Percentiles rank a stretch among this genome's conserved stretches.
These are phyloP conservation scores for Cataglyphis altisquamis DNA, from an alignment of 2,888 invertebrate genomes.

Conservation along the genomic window DNA sequence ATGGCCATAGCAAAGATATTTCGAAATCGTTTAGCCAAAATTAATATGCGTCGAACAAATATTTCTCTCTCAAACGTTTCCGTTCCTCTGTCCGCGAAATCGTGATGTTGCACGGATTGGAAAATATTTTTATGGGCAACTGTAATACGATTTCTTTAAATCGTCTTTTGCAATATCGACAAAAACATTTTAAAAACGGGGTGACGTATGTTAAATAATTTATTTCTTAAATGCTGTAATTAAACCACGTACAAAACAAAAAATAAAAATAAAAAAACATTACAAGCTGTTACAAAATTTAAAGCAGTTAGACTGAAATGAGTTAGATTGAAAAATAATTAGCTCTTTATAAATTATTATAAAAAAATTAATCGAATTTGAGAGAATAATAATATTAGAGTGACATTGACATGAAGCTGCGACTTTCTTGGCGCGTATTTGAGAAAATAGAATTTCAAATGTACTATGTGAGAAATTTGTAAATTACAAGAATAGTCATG, in stretches of 20 bases:
- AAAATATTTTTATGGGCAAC: slow-evolving; percentile 36
- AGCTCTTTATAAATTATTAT: neutral
- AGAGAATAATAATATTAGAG: neutral
- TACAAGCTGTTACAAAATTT: neutral
- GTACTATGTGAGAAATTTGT: neutral
- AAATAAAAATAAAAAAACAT: neutral
- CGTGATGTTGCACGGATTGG: neutral
- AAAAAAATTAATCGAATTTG: neutral
- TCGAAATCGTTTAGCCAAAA: slow-evolving; percentile 45
- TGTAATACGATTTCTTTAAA: slow-evolving; percentile 26
- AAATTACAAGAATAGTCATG: slow-evolving; percentile 20
- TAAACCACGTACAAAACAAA: neutral
- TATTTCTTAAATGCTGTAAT: neutral
- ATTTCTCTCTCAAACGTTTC: slow-evolving; percentile 33
- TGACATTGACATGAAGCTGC: no score
- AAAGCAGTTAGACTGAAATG: neutral
- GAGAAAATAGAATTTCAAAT: neutral
- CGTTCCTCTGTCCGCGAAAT: neutral
- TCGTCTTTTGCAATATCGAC: neutral
- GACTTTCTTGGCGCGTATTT: neutral
- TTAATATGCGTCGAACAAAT: slow-evolving; percentile 50
- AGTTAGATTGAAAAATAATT: neutral
- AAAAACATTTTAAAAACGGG: neutral
- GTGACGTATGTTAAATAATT: neutral
- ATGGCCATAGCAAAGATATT: slow-evolving; percentile 35